Evolutionary conservation across 2,888 invertebrate genomes (phyloP).

Genomic region (Perithous albicinctus): DNA sequence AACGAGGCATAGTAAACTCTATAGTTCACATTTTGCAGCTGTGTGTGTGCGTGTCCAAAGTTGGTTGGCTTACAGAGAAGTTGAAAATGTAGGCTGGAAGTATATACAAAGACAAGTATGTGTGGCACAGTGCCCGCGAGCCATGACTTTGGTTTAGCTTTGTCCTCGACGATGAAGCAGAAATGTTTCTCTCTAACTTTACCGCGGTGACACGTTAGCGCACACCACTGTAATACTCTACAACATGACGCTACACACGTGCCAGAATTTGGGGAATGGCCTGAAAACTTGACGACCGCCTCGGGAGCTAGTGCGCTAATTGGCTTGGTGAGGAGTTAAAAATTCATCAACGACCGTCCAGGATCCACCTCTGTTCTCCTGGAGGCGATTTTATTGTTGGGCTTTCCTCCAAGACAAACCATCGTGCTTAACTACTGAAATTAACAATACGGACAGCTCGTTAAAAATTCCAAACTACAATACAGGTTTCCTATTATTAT

Average conservation of each 20-base stretch:
- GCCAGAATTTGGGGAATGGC: conserved; percentile 42
- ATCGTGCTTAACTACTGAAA: conserved; percentile 18
- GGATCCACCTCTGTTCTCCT: conserved; percentile 24
- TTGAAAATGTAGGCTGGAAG: conserved; percentile 11
- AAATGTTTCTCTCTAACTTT: neutral
- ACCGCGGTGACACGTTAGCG: neutral
- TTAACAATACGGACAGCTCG: conserved; percentile 35
- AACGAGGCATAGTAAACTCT: neutral
- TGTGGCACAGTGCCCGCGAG: conserved; percentile 20
- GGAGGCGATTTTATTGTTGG: conserved; percentile 24
- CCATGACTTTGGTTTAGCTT: conserved; percentile 39
- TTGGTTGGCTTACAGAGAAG: neutral
- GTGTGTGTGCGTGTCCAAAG: too few species aligned
- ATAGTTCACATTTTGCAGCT: neutral
- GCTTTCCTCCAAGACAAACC: neutral
- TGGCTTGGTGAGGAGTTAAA: conserved; percentile 68
- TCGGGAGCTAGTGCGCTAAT: conserved; percentile 62
- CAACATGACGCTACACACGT: conserved; percentile 18
- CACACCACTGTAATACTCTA: neutral
- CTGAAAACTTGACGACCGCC: conserved; percentile 61
- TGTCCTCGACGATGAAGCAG: conserved; percentile 21
- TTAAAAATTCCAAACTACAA: conserved; percentile 48
- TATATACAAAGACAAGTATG: neutral
- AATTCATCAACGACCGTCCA: conserved; percentile 61
- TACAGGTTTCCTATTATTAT: neutral